Percentiles rank a stretch among this genome's conserved stretches.
Conservation (phyloP, 2,113 vertebrate species). For the Spea multiplicata region DNA sequence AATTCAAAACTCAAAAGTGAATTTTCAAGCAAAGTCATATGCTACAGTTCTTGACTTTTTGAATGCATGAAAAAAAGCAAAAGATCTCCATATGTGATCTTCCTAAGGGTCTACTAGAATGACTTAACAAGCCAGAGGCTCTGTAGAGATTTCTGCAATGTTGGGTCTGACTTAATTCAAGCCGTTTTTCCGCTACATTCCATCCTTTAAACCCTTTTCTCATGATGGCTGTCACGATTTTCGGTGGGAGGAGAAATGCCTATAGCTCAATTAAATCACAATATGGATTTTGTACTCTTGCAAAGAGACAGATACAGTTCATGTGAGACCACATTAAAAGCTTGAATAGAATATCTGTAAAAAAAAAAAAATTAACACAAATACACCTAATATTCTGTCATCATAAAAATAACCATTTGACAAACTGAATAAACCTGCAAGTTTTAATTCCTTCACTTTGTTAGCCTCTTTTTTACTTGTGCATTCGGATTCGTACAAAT, state of each 20-base stretch:
- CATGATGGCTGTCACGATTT: not conserved
- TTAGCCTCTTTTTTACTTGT: no score
- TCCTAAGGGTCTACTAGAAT: not conserved
- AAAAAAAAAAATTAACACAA: no score
- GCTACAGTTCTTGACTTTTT: not conserved
- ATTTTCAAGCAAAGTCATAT: not conserved
- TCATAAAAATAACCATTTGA: no score
- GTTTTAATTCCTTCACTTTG: no score
- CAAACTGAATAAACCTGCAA: no score
- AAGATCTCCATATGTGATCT: not conserved
- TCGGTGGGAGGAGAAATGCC: not conserved
- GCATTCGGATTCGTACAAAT: no score
- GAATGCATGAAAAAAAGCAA: not conserved
- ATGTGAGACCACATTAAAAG: no score
- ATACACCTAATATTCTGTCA: no score
- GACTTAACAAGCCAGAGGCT: constrained; percentile 4
- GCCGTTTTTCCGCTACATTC: not conserved
- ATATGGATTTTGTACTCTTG: not conserved
- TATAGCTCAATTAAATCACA: not conserved
- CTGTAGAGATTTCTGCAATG: not conserved
- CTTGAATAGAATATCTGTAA: no score
- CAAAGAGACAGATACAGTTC: not conserved
- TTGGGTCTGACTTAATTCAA: not conserved
- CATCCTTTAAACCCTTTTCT: constrained; percentile 1
- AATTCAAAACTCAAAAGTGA: not conserved